phyloP scores from a whole-genome alignment of 2,888 invertebrate genomes.

The Cybosia mesomella region DNA sequence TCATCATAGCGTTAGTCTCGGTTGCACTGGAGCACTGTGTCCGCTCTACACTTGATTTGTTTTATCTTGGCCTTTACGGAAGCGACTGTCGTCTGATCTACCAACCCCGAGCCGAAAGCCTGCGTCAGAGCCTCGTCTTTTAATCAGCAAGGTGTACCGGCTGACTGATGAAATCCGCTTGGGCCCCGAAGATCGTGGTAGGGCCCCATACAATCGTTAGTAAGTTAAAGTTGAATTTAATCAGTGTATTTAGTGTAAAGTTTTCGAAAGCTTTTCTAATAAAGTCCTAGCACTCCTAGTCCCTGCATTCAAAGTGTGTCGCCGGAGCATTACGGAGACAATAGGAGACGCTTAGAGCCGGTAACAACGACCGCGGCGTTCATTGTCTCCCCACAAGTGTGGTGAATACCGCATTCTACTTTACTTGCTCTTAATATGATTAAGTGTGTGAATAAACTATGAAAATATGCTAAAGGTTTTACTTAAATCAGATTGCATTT shows the following conservation, averaged over 20 bases:
- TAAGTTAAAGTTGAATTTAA: constrained; percentile 1
- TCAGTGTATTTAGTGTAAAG: background rate
- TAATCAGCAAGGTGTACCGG: too few relatives aligned
- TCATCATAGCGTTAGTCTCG: too few relatives aligned
- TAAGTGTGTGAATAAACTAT: constrained; percentile 8
- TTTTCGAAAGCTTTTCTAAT: constrained; percentile 9
- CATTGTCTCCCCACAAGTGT: constrained; percentile 47
- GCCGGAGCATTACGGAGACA: constrained; percentile 44
- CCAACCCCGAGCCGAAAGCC: too few relatives aligned
- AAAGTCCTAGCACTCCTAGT: constrained; percentile 12
- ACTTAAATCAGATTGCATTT: background rate
- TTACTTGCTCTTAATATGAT: constrained; percentile 11
- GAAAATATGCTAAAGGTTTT: constrained; percentile 7
- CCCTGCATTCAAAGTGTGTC: constrained; percentile 26
- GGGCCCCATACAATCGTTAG: too few relatives aligned
- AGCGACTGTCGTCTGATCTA: too few relatives aligned
- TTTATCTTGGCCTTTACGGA: too few relatives aligned
- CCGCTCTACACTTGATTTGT: too few relatives aligned
- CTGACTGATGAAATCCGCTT: too few relatives aligned
- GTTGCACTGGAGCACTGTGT: too few relatives aligned
- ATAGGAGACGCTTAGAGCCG: constrained; percentile 47
- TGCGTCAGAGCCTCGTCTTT: too few relatives aligned
- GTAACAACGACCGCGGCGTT: constrained; percentile 42
- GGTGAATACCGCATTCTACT: constrained; percentile 13
- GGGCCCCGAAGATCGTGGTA: too few relatives aligned